Conservation (phyloP, 2,797 vertebrate species). For the Diplodus sargus region DNA sequence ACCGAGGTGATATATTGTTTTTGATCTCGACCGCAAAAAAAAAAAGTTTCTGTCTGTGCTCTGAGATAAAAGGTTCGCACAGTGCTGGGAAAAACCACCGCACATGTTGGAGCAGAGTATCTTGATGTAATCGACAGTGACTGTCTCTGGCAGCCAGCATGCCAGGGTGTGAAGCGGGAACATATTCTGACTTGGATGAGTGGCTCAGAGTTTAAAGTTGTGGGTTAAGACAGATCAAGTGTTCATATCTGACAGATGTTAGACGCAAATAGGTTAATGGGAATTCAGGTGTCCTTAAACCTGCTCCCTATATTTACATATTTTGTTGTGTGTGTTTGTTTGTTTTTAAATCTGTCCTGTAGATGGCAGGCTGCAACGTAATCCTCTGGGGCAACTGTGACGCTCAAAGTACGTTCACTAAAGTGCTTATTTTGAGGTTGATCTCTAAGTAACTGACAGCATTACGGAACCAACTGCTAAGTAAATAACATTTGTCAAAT, state of each 20-base stretch:
- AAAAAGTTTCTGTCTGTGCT: slow-evolving; percentile 19
- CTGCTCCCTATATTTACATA: too few species aligned
- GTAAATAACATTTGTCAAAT: too few species aligned
- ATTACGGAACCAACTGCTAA: too few species aligned
- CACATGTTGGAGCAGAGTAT: slow-evolving; percentile 10
- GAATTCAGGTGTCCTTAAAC: too few species aligned
- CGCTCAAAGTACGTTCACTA: too few species aligned
- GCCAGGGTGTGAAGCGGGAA: slow-evolving; percentile 14
- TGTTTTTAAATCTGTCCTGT: too few species aligned
- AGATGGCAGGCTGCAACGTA: too few species aligned
- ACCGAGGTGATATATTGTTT: slow-evolving; percentile 41
- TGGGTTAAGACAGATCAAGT: not conserved
- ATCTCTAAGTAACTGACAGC: too few species aligned
- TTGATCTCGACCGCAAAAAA: slow-evolving; percentile 41
- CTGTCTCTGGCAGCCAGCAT: slow-evolving; percentile 31
- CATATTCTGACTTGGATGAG: not conserved
- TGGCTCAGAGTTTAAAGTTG: slow-evolving; percentile 1
- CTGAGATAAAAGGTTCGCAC: slow-evolving; percentile 19
- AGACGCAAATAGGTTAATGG: not conserved
- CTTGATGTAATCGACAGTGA: slow-evolving; percentile 47
- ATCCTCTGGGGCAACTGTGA: too few species aligned
- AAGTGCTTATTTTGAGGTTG: too few species aligned
- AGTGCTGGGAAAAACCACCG: slow-evolving; percentile 20
- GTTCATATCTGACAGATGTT: not conserved
- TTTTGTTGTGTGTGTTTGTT: too few species aligned